Evolutionary conservation across 2,113 vertebrate species (phyloP).

Genomic region (Ptilonorhynchus violaceus): DNA sequence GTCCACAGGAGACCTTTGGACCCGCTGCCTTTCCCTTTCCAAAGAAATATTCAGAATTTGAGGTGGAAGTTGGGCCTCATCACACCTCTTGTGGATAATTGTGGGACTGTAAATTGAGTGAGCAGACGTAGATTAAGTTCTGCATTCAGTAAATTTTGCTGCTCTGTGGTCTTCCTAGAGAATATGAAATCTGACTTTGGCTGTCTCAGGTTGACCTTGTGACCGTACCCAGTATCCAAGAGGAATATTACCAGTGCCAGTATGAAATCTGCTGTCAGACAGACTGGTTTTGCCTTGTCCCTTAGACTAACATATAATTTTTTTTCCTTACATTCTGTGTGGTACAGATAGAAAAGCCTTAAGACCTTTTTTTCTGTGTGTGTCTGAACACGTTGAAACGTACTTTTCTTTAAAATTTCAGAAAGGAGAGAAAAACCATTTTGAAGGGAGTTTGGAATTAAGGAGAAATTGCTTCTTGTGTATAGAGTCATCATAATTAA

Average conservation of each 20-base stretch:
- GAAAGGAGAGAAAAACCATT: neutral
- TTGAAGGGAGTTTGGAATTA: neutral
- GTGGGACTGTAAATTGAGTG: neutral
- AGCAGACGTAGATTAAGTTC: neutral
- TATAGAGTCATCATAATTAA: neutral
- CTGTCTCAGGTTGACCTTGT: neutral
- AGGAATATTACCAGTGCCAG: neutral
- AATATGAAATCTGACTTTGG: neutral
- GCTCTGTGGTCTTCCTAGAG: neutral
- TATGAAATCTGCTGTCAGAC: neutral
- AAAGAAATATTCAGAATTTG: neutral
- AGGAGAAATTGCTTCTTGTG: neutral
- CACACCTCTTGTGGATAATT: neutral
- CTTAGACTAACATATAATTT: accelerated
- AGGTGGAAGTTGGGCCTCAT: neutral
- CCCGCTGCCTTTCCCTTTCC: neutral
- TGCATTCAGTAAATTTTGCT: neutral
- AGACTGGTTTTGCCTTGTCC: neutral
- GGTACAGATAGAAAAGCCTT: neutral
- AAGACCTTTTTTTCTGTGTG: neutral
- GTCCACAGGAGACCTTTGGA: neutral
- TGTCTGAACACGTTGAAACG: neutral
- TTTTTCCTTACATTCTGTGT: neutral
- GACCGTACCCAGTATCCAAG: neutral
- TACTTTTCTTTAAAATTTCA: neutral